Evolutionary conservation across 2,113 vertebrate species (phyloP).

Genomic region (Donacobius atricapilla): DNA sequence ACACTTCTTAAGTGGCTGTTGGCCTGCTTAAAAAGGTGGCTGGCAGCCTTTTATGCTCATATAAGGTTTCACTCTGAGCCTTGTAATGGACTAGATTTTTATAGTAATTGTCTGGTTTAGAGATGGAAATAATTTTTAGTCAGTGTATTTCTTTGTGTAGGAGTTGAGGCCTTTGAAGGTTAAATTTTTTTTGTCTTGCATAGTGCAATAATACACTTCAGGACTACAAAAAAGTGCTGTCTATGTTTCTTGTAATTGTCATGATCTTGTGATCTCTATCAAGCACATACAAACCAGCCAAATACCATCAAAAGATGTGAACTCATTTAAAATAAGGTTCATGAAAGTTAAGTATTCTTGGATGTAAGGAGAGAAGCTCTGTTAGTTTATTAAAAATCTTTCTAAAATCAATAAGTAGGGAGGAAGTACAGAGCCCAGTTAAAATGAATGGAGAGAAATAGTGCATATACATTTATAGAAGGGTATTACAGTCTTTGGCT

Average conservation of each 20-base stretch:
- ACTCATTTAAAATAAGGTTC: not conserved
- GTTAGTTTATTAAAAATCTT: not conserved
- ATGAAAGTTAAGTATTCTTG: not conserved
- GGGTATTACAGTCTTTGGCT: not conserved
- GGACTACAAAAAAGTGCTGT: not conserved
- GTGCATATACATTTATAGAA: not conserved
- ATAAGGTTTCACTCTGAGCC: not conserved
- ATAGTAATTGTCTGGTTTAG: not conserved
- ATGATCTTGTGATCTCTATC: not conserved
- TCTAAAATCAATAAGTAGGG: not conserved
- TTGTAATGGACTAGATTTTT: not conserved
- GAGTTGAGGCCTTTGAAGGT: not conserved
- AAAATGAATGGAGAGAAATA: not conserved
- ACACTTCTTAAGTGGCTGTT: not conserved
- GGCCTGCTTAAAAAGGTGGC: not conserved
- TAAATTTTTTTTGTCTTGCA: not conserved
- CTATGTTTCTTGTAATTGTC: not conserved
- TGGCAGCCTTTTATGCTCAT: not conserved
- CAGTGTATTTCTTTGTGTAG: not conserved
- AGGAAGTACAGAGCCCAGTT: not conserved
- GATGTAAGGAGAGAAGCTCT: not conserved
- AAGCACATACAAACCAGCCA: not conserved
- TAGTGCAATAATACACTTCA: not conserved
- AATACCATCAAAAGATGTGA: not conserved
- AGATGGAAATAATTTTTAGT: not conserved